These are phyloP conservation scores for Marmota flaviventris DNA, from an alignment of 2,113 vertebrate genomes.

Conservation along the genomic window DNA sequence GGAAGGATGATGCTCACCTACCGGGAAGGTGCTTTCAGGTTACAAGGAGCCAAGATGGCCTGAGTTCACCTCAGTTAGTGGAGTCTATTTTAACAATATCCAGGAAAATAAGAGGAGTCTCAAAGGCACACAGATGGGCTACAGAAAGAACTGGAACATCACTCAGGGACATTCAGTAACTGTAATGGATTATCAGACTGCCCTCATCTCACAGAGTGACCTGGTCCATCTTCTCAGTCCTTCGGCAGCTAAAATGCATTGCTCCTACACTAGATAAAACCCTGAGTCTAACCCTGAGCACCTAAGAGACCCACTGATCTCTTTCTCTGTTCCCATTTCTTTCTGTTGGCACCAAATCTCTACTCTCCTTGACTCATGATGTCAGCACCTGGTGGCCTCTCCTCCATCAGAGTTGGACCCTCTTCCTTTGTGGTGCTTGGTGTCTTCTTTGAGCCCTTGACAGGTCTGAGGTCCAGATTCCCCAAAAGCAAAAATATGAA, in stretches of 20 bases:
- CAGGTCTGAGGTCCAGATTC: not conserved
- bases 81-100: not conserved
- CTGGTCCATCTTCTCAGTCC: not conserved
- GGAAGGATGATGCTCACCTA: no score
- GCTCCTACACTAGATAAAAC: not conserved
- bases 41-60: not conserved
- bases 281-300: not conserved
- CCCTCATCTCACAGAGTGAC: not conserved
- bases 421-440: not conserved
- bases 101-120: not conserved
- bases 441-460: not conserved
- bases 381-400: not conserved
- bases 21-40: not conserved
- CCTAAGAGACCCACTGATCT: not conserved
- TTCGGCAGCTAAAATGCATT: no score
- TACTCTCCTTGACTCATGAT: no score
- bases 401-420: not conserved
- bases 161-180: not conserved
- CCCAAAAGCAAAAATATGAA: not conserved
- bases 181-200: not conserved
- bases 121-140: no score
- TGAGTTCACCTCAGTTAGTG: not conserved
- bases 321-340: not conserved
- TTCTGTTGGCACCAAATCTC: not conserved
- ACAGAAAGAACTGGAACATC: not conserved